phyloP scores from a whole-genome alignment of 2,113 vertebrate species.

The Etheostoma spectabile region DNA sequence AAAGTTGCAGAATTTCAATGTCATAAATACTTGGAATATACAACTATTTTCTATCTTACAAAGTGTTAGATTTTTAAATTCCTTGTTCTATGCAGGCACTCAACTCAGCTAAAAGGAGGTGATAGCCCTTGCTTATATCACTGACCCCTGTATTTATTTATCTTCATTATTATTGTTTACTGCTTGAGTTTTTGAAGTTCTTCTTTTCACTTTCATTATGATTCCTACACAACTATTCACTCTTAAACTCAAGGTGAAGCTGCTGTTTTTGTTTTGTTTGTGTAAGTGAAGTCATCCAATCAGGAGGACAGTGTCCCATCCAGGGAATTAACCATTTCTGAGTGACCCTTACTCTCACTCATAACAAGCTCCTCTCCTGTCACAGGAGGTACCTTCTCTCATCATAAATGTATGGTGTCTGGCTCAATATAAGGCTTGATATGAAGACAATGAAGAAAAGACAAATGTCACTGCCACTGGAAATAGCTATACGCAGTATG shows the following conservation, averaged over 20 bases:
- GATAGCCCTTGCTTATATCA: no score
- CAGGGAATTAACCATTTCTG: slow-evolving; percentile 27
- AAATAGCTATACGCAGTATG: slow-evolving; percentile 1
- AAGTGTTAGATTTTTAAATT: background rate
- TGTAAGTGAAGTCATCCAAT: slow-evolving; percentile 25
- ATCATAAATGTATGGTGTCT: slow-evolving; percentile 49
- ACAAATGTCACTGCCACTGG: background rate
- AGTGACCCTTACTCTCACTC: slow-evolving; percentile 21
- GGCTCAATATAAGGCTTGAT: background rate
- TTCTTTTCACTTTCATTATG: no score
- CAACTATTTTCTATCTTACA: background rate
- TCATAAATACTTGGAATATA: background rate
- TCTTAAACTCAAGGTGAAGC: no score
- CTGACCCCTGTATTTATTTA: no score
- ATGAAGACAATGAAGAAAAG: background rate
- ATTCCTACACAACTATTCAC: no score
- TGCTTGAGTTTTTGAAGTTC: no score
- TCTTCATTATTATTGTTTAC: no score
- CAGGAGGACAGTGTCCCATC: background rate
- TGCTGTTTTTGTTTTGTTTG: no score
- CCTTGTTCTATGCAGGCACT: no score
- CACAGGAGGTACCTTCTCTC: slow-evolving; percentile 40
- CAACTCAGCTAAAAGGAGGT: no score
- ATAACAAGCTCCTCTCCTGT: slow-evolving; percentile 31
- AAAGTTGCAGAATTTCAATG: background rate